A percentile compares a stretch with the other conserved stretches of the same genome.
Evolutionary conservation across 2,888 invertebrate species (phyloP).

Genomic region (Andrena praecox): DNA sequence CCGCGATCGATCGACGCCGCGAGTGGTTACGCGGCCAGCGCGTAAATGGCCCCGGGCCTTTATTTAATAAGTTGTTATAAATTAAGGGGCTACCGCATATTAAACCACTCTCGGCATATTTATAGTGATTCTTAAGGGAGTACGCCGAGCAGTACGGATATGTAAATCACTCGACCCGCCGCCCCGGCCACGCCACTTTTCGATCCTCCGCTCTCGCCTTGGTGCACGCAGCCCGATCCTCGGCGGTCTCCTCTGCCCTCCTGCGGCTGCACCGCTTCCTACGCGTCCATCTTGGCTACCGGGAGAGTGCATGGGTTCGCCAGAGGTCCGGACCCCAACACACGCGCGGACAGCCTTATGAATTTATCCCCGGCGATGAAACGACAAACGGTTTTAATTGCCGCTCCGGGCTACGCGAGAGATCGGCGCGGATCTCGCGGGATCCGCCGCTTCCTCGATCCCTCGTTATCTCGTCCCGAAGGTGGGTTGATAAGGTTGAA

Average conservation of each 20-base stretch:
- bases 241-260: conserved; percentile 25
- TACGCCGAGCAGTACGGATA: conserved; percentile 69
- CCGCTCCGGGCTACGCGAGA: conserved; percentile 72
- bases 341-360: conserved; percentile 63
- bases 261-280: conserved; percentile 8
- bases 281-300: conserved; percentile 35
- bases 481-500: conserved; percentile 15
- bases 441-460: conserved; percentile 40
- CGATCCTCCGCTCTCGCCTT: conserved; percentile 31
- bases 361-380: conserved; percentile 77
- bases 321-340: conserved; percentile 12
- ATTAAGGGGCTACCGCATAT: conserved; percentile 81
- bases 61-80: conserved; percentile 82
- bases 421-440: conserved; percentile 41
- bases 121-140: conserved; percentile 76
- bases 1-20: conserved; percentile 64
- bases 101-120: conserved; percentile 80
- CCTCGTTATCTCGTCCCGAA: conserved; percentile 48
- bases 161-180: conserved; percentile 75
- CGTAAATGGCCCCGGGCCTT: conserved; percentile 76
- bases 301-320: conserved; percentile 4
- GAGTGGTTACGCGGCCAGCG: conserved; percentile 56
- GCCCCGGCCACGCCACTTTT: conserved; percentile 36
- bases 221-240: conserved; percentile 15
- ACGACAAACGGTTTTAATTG: conserved; percentile 80